phyloP scores from a whole-genome alignment of 1,140 invertebrate genomes.

The Hyphantria cunea region DNA sequence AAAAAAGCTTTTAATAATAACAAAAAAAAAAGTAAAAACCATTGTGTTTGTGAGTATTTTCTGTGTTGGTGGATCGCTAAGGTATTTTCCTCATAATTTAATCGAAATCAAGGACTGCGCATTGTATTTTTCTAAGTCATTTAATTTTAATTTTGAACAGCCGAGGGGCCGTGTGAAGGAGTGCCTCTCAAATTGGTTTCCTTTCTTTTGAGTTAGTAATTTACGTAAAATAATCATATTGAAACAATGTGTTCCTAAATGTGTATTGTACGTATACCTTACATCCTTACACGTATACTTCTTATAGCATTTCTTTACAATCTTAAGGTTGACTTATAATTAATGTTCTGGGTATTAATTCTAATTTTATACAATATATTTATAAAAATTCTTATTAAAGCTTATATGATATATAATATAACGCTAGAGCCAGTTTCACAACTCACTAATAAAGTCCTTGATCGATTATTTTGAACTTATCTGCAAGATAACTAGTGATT shows the following conservation, averaged over 20 bases:
- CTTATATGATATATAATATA: no score
- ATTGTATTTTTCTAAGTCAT: conserved; percentile 75
- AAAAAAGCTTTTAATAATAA: conserved; percentile 68
- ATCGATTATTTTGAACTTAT: no score
- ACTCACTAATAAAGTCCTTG: no score
- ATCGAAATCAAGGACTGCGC: conserved; percentile 70
- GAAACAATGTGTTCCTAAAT: neutral
- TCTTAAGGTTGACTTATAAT: no score
- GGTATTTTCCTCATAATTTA: conserved; percentile 77
- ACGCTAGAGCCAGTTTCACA: no score
- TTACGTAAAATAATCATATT: neutral
- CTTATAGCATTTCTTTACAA: no score
- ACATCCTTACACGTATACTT: no score
- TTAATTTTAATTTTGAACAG: conserved; percentile 73
- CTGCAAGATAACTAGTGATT: no score
- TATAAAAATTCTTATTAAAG: no score
- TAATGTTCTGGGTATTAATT: no score
- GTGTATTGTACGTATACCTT: no score
- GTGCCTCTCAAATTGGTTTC: conserved; percentile 16
- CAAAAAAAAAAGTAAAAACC: conserved; percentile 41
- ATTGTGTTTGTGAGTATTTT: conserved; percentile 31
- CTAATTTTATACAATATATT: no score
- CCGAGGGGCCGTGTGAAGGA: conserved; percentile 6
- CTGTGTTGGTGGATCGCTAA: conserved; percentile 31
- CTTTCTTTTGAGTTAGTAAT: neutral